Conservation (phyloP, 2,797 vertebrate genomes). For the Ptychobarbus kaznakovi region DNA sequence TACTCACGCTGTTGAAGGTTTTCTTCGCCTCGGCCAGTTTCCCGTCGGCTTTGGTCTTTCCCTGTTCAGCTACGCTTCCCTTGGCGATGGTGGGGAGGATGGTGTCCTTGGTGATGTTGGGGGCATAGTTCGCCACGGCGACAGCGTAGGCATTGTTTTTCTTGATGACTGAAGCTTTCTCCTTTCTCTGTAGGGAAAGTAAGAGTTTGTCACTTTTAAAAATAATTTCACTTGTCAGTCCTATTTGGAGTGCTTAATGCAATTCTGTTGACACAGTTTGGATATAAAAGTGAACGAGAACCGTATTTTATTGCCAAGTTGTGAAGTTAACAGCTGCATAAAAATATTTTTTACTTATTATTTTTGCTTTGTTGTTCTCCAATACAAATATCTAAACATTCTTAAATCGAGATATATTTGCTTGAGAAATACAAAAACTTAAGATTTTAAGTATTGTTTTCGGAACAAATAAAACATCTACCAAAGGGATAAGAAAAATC, state of each 20-base stretch:
- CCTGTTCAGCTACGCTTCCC: slow-evolving; percentile 83
- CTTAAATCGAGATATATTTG: background rate
- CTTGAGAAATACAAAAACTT: background rate
- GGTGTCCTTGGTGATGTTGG: slow-evolving; percentile 94
- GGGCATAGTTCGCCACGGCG: slow-evolving; percentile 96
- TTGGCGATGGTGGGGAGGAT: slow-evolving; percentile 94
- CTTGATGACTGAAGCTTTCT: slow-evolving; percentile 92
- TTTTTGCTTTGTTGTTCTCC: background rate
- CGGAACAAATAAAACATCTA: background rate
- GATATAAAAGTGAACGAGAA: background rate
- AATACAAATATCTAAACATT: background rate
- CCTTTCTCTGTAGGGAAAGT: slow-evolving; percentile 87
- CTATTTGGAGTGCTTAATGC: background rate
- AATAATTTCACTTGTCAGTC: background rate
- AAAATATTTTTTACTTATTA: too few species aligned
- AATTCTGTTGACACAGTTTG: background rate
- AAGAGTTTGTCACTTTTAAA: background rate
- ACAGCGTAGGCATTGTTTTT: slow-evolving; percentile 98
- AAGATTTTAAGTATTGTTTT: background rate
- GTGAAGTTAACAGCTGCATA: background rate
- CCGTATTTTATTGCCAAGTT: background rate
- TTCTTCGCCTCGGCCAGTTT: slow-evolving; percentile 93
- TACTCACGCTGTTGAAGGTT: slow-evolving; percentile 99
- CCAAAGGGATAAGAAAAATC: too few species aligned
- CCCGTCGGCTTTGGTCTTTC: slow-evolving; percentile 87